phyloP scores from a whole-genome alignment of 2,797 vertebrate species.

The Galagoides demidoff region DNA sequence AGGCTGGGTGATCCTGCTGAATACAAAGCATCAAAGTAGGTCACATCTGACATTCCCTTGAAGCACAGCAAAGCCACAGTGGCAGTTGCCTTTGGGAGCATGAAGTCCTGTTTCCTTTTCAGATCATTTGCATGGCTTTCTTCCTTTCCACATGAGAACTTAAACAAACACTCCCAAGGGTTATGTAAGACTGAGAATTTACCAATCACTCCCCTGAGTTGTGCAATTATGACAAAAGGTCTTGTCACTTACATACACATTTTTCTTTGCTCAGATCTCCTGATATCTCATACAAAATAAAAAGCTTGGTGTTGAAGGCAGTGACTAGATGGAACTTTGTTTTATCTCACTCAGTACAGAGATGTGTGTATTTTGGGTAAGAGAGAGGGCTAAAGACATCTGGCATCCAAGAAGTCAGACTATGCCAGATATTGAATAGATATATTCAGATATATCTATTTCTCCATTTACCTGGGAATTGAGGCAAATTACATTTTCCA shows the following conservation, averaged over 20 bases:
- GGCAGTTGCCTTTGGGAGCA: background rate
- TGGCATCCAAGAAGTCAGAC: background rate
- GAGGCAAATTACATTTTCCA: background rate
- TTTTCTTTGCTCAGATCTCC: background rate
- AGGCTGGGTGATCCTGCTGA: background rate
- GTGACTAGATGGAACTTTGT: background rate
- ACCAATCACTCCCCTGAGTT: background rate
- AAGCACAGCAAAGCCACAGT: background rate
- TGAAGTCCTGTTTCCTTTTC: background rate
- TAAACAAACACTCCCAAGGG: background rate
- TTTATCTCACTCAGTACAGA: background rate
- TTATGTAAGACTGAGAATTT: slow-evolving; percentile 17
- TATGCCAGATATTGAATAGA: background rate
- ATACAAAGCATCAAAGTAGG: background rate
- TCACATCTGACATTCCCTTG: background rate
- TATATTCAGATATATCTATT: background rate
- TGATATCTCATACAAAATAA: background rate
- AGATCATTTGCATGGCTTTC: background rate
- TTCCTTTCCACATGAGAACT: background rate
- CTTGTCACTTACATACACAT: background rate
- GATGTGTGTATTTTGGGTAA: background rate
- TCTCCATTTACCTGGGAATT: background rate
- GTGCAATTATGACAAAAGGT: background rate
- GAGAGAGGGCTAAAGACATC: background rate
- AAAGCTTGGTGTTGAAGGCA: background rate